Evolutionary conservation across 2,888 invertebrate genomes (phyloP).

Genomic region (Polydrusus pterygomalis): DNA sequence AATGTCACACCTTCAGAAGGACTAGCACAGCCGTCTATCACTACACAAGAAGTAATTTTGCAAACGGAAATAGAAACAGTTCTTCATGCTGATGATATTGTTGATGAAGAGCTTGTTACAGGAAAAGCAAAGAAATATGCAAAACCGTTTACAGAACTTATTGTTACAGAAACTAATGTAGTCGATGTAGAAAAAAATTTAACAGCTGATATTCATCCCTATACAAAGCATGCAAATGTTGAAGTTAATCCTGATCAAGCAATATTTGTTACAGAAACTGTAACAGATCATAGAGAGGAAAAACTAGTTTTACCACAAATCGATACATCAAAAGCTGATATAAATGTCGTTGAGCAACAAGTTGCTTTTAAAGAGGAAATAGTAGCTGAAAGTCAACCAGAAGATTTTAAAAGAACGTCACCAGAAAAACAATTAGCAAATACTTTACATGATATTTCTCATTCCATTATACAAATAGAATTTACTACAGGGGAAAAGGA

Average conservation of each 20-base stretch:
- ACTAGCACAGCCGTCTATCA: constrained; percentile 70
- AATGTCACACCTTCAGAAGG: constrained; percentile 68
- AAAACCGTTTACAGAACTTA: constrained; percentile 73
- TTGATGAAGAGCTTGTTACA: constrained; percentile 69
- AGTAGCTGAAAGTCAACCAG: constrained; percentile 71
- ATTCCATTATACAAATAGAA: constrained; percentile 72
- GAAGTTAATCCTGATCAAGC: constrained; percentile 77
- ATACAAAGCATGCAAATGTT: constrained; percentile 74
- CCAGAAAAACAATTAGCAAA: constrained; percentile 71
- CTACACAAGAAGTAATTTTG: constrained; percentile 72
- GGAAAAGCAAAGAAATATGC: constrained; percentile 73
- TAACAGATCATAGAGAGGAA: constrained; percentile 74
- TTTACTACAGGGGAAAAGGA: constrained; percentile 74
- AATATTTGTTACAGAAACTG: constrained; percentile 77
- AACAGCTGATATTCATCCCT: constrained; percentile 74
- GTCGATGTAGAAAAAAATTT: constrained; percentile 75
- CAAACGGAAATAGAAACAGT: constrained; percentile 72
- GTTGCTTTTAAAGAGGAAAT: constrained; percentile 74
- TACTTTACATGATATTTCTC: constrained; percentile 71
- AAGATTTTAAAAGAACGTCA: constrained; percentile 70
- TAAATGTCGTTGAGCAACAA: constrained; percentile 74
- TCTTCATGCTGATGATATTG: constrained; percentile 71
- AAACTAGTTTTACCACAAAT: constrained; percentile 70
- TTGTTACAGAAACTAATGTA: constrained; percentile 74
- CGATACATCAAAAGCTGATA: constrained; percentile 73